phyloP scores from a whole-genome alignment of 2,888 invertebrate species.

The Hyposoter dolosus region DNA sequence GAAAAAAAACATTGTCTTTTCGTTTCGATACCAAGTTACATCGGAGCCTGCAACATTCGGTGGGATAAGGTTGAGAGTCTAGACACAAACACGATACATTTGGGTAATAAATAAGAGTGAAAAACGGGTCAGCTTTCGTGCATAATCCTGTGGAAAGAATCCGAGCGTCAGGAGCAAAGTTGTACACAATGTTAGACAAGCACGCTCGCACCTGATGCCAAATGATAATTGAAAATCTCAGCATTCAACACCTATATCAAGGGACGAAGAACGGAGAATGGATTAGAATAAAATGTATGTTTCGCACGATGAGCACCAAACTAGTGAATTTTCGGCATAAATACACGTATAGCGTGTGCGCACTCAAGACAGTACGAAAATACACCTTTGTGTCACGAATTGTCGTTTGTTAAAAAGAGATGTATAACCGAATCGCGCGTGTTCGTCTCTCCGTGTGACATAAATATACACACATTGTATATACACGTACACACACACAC shows the following conservation, averaged over 20 bases:
- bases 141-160: neutral
- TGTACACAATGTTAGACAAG: slow-evolving; percentile 44
- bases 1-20: slow-evolving; percentile 1
- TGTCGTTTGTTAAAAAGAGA: slow-evolving; percentile 38
- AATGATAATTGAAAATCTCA: slow-evolving; percentile 43
- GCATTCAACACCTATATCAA: neutral
- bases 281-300: slow-evolving; percentile 36
- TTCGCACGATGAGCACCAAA: slow-evolving; percentile 24
- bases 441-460: slow-evolving; percentile 27
- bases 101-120: slow-evolving; percentile 53
- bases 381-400: slow-evolving; percentile 50
- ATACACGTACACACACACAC: neutral
- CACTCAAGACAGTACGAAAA: slow-evolving; percentile 59
- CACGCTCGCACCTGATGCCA: slow-evolving; percentile 22
- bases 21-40: neutral
- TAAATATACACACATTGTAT: slow-evolving; percentile 38
- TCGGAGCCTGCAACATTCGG: neutral
- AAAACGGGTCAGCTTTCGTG: slow-evolving; percentile 29
- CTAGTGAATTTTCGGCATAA: slow-evolving; percentile 24
- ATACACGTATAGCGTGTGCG: slow-evolving; percentile 43
- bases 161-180: neutral
- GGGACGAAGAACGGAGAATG: neutral
- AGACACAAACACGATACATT: slow-evolving; percentile 1
- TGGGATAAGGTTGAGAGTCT: neutral
- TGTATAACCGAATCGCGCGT: slow-evolving; percentile 25